Conservation (phyloP, 2,113 vertebrate species). For the Onychostoma macrolepis region DNA sequence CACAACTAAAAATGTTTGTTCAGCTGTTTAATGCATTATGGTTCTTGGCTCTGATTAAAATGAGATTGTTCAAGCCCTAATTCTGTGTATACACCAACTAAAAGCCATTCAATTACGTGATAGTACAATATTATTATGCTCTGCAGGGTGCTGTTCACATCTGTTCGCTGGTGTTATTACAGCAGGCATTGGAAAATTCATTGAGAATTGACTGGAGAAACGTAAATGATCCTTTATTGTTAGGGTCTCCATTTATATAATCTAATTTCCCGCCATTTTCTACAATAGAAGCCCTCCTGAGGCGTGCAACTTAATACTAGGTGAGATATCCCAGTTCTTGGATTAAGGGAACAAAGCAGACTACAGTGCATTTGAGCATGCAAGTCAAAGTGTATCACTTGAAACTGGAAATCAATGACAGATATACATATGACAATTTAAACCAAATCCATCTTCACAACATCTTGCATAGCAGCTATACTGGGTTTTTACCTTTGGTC, state of each 20-base stretch:
- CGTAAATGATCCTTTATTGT: conserved; percentile 11
- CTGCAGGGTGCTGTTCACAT: conserved; percentile 24
- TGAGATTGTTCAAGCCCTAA: neutral
- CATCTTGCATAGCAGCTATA: neutral
- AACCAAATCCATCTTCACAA: neutral
- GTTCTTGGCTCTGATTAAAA: conserved; percentile 28
- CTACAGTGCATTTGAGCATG: neutral
- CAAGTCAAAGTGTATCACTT: neutral
- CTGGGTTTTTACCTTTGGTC: neutral
- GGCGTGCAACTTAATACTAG: neutral
- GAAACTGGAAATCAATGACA: neutral
- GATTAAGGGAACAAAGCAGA: neutral
- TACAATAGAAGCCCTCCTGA: neutral
- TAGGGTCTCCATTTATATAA: conserved; percentile 18
- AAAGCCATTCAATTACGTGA: conserved; percentile 32
- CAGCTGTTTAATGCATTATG: conserved; percentile 30
- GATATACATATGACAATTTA: neutral
- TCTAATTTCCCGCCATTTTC: neutral
- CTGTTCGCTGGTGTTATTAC: neutral
- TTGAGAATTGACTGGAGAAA: conserved; percentile 2
- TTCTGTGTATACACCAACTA: conserved; percentile 17
- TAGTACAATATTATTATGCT: conserved; percentile 20
- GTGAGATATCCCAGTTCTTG: neutral
- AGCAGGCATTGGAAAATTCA: conserved; percentile 8
- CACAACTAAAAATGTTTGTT: conserved; percentile 26